Evolutionary conservation across 2,797 vertebrate genomes (phyloP), one percentile per base, ranked within the genome.

Genomic region (Cuniculus paca): DNA sequence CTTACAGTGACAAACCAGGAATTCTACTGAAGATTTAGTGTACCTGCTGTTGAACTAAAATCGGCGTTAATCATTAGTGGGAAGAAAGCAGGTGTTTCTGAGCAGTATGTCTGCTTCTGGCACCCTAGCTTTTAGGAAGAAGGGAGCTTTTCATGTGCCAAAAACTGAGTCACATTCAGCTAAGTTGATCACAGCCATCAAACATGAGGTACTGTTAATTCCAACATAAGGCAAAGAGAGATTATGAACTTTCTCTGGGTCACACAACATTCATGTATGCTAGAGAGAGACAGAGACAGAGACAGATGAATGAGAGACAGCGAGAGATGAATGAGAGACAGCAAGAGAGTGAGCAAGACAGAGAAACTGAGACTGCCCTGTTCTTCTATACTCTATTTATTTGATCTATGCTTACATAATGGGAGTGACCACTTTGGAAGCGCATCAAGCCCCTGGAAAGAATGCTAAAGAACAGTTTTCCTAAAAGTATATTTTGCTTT

Each of bases 111-210:
- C 11, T 90, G 31, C 22, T 22, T 74, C 28, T 34, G n/a, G 7
- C 19, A 79, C 58, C 9, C 31, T 17, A 56, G 17, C 14, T 88
- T 94, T 94, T 34, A 75, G 39, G 24, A 90, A 50, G 12, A 93
- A 90, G 56, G 45, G 10, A 88, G 19, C 4, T 85, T 90, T 39
- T 93, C 24, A 17, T 36, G 3, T 91, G 63, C 12, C 58, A 60
- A 42, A 50, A 8, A 31, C 50, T n/a, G 20, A 45, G 17, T 14
- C 45, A 61, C 72, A 83, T 88, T 79, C 11, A 92, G 16, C 26
- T 79, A 63, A 91, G 58, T 34, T 86, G 60, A 87, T 82, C 48
- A 91, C 12, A 89, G 50, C 26, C 6, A 60, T 87, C 79, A 90
- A 92, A 50, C 19, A 84, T n/a, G 19, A 13, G 2, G 5, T 60